A percentile compares a stretch with the other conserved stretches of the same genome.
Conservation (phyloP, 2,797 vertebrate genomes). For the Sebastiscus albofasciatus region DNA sequence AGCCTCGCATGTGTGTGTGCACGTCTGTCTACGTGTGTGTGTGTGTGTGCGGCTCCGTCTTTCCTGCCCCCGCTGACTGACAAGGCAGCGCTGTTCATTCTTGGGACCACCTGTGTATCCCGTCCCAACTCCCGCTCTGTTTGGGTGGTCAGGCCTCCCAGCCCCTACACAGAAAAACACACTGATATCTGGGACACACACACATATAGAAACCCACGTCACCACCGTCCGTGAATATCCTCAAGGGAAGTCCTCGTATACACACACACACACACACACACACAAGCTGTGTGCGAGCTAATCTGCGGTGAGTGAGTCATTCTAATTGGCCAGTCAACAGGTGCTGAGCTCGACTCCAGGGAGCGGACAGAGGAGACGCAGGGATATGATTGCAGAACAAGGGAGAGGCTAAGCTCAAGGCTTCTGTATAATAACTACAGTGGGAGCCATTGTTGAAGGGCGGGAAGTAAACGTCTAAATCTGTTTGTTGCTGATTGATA, state of each 20-base stretch:
- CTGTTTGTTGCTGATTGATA: conserved; percentile 23
- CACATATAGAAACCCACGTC: conserved; percentile 45
- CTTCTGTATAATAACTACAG: conserved; percentile 69
- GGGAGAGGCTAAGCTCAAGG: conserved; percentile 56
- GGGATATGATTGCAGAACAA: conserved; percentile 59
- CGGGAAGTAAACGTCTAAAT: conserved; percentile 41
- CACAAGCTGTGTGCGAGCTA: conserved; percentile 51
- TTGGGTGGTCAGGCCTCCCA: conserved; percentile 78
- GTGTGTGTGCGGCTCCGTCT: not conserved
- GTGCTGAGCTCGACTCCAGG: conserved; percentile 61
- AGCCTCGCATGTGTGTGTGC: not conserved
- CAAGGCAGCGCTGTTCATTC: conserved; percentile 67
- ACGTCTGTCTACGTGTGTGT: not conserved
- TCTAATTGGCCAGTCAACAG: conserved; percentile 82
- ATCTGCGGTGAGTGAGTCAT: conserved; percentile 72
- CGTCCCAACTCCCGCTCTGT: conserved; percentile 44
- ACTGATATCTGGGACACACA: conserved; percentile 28
- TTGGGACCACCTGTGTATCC: conserved; percentile 67
- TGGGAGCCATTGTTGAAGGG: conserved; percentile 53
- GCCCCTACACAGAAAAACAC: conserved; percentile 30
- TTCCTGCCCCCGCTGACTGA: conserved; percentile 62
- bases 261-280: not conserved
- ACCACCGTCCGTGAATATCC: conserved; percentile 49
- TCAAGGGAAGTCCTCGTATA: conserved; percentile 41
- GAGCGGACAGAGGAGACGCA: conserved; percentile 45